These are phyloP conservation scores for Hirtodrosophila confusa DNA, from an alignment of 2,888 invertebrate species.

Conservation along the genomic window DNA sequence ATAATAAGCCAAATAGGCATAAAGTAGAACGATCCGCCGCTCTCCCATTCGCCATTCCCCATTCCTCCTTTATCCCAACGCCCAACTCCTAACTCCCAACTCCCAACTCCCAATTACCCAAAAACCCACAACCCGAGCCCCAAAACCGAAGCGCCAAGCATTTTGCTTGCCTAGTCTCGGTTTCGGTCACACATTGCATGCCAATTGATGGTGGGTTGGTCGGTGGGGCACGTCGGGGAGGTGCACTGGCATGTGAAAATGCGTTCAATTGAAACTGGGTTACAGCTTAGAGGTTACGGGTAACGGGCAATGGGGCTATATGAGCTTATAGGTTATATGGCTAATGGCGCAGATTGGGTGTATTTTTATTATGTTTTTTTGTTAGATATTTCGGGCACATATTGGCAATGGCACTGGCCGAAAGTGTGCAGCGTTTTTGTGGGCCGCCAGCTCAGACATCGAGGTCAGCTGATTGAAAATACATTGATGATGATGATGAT, in stretches of 20 bases:
- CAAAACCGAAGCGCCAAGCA: constrained; percentile 23
- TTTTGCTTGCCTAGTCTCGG: constrained; percentile 38
- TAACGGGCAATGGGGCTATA: constrained; percentile 57
- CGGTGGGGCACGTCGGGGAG: constrained; percentile 10
- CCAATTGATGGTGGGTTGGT: constrained; percentile 35
- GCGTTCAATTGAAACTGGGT: constrained; percentile 79
- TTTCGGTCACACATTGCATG: constrained; percentile 53
- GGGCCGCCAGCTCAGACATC: constrained; percentile 34
- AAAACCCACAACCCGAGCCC: constrained; percentile 15
- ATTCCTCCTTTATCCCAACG: neutral
- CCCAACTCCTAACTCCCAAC: neutral
- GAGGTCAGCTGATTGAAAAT: constrained; percentile 58
- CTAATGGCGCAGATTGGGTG: constrained; percentile 71
- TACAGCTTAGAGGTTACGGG: constrained; percentile 65
- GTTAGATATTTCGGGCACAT: constrained; percentile 30
- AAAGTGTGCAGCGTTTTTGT: constrained; percentile 28
- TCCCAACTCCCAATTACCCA: constrained; percentile 12
- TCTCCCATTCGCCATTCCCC: neutral
- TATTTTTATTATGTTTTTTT: constrained; percentile 18
- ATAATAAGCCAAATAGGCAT: constrained; percentile 64
- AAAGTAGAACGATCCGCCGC: constrained; percentile 45
- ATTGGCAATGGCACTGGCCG: constrained; percentile 56
- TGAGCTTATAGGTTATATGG: constrained; percentile 70
- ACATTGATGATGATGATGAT: constrained; percentile 8
- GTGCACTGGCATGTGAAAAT: constrained; percentile 78